Base-by-base conservation (phyloP, 2,113 vertebrate genomes). In the Cynopterus brachyotis region DNA sequence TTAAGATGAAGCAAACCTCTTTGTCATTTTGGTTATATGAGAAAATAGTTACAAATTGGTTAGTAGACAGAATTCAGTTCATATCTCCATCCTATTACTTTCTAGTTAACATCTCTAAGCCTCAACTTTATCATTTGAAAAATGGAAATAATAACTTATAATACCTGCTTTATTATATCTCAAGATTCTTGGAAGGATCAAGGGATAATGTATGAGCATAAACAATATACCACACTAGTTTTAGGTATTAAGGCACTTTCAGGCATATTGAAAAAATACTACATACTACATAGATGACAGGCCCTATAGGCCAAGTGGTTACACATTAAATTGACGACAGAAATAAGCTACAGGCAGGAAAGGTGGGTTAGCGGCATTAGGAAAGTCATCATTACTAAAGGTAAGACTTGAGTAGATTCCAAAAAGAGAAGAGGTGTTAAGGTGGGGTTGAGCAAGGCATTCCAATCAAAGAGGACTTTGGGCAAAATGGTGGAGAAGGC, bases 121-220 rank as follows among this genome's bases (percentile, higher is more conserved):
- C 35, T 92, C 32, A 32, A 66, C n/a, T 57, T 62, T 40, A 70
- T 81, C 10, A 67, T 47, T 55, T 88, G 80, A 73, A 67, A 89
- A 91, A 28, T 37, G 35, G 66, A 19, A 47, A 57, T 47, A 53
- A 3, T 32, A 60, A 66, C 16, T 47, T 37, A 40, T 64, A 59
- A n/a, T 16, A 55, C 17, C 20, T 72, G 75, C 47, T 91, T 93
- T 62, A 20, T 22, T 32, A 7, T 53, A 70, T 35, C 69, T 69
- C 35, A 83, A 42, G 79, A 69, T 42, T 9, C 37, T 30, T 30
- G 30, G 24, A 35, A 60, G 26, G 13, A 79, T 75, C 17, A 26
- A 35, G 9, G 20, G 22, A 4, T 19, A 72, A 50, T 0, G 0
- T 5, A 7, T 19, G 2, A 53, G 72, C 2, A 3, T 12, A 22